Base-by-base conservation (phyloP, 35 echinoderm and acorn worm genomes). In the Holothuria glaberrima region DNA sequence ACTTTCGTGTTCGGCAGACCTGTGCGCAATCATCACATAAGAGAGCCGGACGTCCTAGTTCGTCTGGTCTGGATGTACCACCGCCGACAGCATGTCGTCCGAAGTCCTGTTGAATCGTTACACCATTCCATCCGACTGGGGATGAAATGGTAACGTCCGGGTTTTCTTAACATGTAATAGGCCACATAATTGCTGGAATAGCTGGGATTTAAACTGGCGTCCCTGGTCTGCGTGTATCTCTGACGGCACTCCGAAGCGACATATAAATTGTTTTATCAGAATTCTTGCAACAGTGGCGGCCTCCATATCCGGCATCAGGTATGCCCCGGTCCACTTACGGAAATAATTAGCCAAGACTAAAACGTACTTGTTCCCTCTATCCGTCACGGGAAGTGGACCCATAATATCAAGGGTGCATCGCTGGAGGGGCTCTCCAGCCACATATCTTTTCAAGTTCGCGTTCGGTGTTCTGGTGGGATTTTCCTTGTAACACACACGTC, bases 181-280 rank as follows among this genome's bases (percentile, higher is more conserved):
- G 25, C 59, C 30, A 41, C 92, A 90, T 19, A 90, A n/a, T 45
- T 90, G 62, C 58, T 86, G 81, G 78, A 94, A 90, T 29, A 94
- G 69, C 0, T 71, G n/a, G 0, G 79, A 84, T 25, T 94, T 88
- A 31, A 94, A 94, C 20, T 94, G 76, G 28, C 80, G 34, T 18
- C 88, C 92, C 66, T 94, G 92, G 34, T 94, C 92, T 19, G 88
- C 52, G 36, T 90, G 80, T 9, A 92, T 60, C 31, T 95, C 84
- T 54, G 36, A 38, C 16, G 92, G 88, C 12, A 94, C 68, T 32
- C 88, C 92, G 57, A 85, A 94, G 27, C 92, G 25, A 34, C 88
- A 91, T 24, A 91, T 75, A 36, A 86, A 94, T 54, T 87, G 19
- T 70, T 86, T 67, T 12, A 91, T 88, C 30, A 94, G 26, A 21